These are phyloP conservation scores for Pseudomyrmex dendroicus DNA, from an alignment of 1,140 invertebrate species.

Conservation along the genomic window DNA sequence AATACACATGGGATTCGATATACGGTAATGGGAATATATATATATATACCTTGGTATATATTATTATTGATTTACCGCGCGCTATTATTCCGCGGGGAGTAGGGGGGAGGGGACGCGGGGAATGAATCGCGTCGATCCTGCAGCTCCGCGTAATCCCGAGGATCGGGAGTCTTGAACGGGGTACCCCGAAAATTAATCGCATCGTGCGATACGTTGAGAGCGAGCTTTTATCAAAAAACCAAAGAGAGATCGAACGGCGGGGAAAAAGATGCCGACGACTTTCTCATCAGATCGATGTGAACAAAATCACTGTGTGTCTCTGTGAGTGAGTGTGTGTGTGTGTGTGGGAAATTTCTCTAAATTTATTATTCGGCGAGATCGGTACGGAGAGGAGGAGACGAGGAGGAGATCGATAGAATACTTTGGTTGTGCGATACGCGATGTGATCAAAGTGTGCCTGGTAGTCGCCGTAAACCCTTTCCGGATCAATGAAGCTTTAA, in stretches of 20 bases:
- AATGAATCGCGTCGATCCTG: constrained; percentile 24
- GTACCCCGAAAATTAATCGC: constrained; percentile 31
- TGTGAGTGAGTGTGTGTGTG: no score
- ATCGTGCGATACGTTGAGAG: background rate
- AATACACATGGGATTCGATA: constrained; percentile 44
- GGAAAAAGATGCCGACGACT: background rate
- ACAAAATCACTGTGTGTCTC: constrained; percentile 11
- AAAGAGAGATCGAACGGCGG: background rate
- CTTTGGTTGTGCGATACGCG: constrained; percentile 54
- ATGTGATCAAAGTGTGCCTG: constrained; percentile 58
- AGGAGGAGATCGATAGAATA: constrained; percentile 48
- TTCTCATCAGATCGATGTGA: constrained; percentile 20
- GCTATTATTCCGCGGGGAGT: constrained; percentile 13
- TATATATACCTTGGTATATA: constrained; percentile 49
- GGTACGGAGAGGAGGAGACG: background rate
- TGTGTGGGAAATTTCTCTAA: constrained; percentile 33
- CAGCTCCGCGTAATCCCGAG: background rate
- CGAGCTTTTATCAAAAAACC: background rate
- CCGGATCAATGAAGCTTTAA: constrained; percentile 59
- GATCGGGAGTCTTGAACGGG: background rate
- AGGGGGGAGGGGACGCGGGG: background rate
- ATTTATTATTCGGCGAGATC: constrained; percentile 59
- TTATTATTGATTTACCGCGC: constrained; percentile 61
- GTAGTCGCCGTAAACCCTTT: constrained; percentile 57
- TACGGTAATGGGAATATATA: constrained; percentile 34